A percentile compares a stretch with the other conserved stretches of the same genome.
Conservation (phyloP, 2,888 invertebrate species). For the Eupelmus urozonus region DNA sequence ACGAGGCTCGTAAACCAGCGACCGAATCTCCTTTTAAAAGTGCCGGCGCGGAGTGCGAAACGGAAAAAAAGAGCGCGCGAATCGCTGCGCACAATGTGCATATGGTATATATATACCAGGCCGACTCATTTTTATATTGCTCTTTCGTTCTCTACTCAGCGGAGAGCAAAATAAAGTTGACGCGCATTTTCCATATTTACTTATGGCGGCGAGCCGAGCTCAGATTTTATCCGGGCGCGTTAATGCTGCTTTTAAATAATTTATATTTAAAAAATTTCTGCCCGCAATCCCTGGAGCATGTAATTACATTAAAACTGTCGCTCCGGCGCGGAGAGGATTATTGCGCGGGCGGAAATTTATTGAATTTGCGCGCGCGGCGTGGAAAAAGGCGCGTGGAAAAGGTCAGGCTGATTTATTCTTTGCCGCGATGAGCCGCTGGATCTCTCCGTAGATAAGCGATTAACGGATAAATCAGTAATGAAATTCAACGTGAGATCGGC, state of each 20-base stretch:
- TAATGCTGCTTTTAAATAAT: too few species aligned
- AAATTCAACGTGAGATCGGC: conserved; percentile 18
- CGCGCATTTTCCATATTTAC: too few species aligned
- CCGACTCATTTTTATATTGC: too few species aligned
- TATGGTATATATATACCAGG: too few species aligned
- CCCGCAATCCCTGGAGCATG: too few species aligned
- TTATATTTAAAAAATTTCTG: too few species aligned
- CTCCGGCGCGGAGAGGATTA: neutral
- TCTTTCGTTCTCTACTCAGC: neutral
- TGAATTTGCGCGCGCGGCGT: neutral
- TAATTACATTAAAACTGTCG: too few species aligned
- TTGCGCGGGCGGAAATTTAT: neutral
- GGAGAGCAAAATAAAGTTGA: neutral
- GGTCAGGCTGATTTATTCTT: neutral
- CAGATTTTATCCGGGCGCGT: too few species aligned
- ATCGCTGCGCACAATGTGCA: too few species aligned
- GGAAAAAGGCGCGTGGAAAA: neutral
- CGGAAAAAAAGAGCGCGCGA: neutral
- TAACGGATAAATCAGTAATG: conserved; percentile 24
- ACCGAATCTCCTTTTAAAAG: conserved; percentile 6
- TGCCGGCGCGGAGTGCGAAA: conserved; percentile 1
- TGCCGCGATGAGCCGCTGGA: neutral
- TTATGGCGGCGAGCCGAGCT: too few species aligned
- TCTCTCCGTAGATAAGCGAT: conserved; percentile 22
- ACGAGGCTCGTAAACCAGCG: conserved; percentile 3